Base-by-base conservation (phyloP, 2,888 invertebrate species). In the Phyllotreta striolata region DNA sequence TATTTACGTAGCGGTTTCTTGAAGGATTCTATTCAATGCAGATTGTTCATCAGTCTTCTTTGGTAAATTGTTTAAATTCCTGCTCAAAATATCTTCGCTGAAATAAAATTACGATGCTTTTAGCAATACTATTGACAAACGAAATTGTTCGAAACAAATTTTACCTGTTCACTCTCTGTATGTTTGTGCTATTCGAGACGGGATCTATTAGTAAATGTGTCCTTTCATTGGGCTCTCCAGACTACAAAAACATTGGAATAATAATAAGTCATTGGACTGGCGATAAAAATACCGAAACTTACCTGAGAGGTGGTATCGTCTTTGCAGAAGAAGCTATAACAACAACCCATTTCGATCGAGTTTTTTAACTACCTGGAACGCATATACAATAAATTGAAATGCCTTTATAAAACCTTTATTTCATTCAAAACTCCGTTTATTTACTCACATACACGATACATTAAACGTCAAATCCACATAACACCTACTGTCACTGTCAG, bases 11-110 rank as follows among this genome's bases (percentile, higher is more conserved):
- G 95, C 94, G 67, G 94, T 94, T 82, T 94, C 93, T 77, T 94
- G 93, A 57, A 96, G 85, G 82, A 96, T 94, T 83, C 91, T 89
- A 79, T 89, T 93, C 54, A 96, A 85, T 0, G 94, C 95, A 75
- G 92, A 94, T 84, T 95, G 95, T 79, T 96, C 95, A 79, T 96
- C 95, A 56, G 90, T 90, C 81, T 92, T 93, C 78, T 92, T 89
- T 7, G 90, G 89, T 71, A 86, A 80, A 38, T 88, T 86, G 74
- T 85, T 88, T 10, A 86, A 83, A 80, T 87, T 87, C 67, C 87
- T 85, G 73, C 84, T 85, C 72, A 86, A 83, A 73, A 86, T 84
- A 79, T 88, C 88, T 74, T 89, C 88, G 72, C 92, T 92, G 71
- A 59, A 56, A 35, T 38, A 38, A 68, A 10, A 56, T 34, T 39